Evolutionary conservation across 2,888 invertebrate species (phyloP), one percentile per base, ranked within the genome.

Genomic region (Tineola bisselliella): DNA sequence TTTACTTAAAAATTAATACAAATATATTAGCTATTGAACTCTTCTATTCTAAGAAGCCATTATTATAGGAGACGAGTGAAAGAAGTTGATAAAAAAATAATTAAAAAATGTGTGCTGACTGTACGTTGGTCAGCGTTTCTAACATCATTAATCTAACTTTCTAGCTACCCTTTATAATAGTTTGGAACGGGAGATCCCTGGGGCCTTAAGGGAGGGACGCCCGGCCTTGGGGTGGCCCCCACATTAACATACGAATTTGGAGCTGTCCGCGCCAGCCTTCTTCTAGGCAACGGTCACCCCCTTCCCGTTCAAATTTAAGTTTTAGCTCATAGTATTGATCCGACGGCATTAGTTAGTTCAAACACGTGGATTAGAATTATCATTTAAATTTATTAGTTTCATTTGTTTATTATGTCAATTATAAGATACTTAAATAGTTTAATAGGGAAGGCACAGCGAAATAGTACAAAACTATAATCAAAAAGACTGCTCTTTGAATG

Each of bases 61-160:
- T n/a, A n/a, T n/a, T n/a, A n/a, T n/a, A n/a, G n/a, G n/a, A n/a
- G n/a, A n/a, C n/a, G n/a, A n/a, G n/a, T n/a, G n/a, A n/a, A n/a
- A n/a, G 6, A 25, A 25, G 6, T 25, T 25, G 10, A 38, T 38
- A 6, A 10, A n/a, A 3, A 10, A 38, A 12, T 6, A 38, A 43
- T 61, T 33, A 56, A 58, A 57, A n/a, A n/a, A n/a, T n/a, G n/a
- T 13, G 12, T 13, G 54, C 38, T 66, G 63, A 59, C 66, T 70
- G 71, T 81, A 74, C 82, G 60, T 72, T 81, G 83, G 84, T 83
- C 86, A 84, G 84, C 80, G 59, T 63, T 87, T 76, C 86, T 87
- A 87, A 87, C 87, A 88, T 87, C 87, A 88, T 88, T 87, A 88
- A 88, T 88, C 87, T 87, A 87, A 86, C 86, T 87, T 87, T 86